A percentile compares a stretch with the other conserved stretches of the same genome.
phyloP scores from a whole-genome alignment of 2,888 invertebrate genomes.

The Parnassius glacialis region DNA sequence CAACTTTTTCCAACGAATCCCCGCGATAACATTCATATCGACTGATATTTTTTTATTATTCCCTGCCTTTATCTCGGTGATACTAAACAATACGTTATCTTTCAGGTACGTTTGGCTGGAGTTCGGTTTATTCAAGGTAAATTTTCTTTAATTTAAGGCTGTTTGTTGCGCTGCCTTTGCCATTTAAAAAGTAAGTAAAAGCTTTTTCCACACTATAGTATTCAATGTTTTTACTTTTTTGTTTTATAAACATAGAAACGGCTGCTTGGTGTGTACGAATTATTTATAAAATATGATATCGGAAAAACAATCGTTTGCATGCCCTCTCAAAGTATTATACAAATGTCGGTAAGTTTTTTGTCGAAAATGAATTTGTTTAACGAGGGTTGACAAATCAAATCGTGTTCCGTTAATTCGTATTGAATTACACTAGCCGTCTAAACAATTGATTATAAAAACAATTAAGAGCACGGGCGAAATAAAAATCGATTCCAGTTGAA shows the following conservation, averaged over 20 bases:
- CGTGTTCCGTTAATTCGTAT: conserved; percentile 74
- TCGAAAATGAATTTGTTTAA: conserved; percentile 24
- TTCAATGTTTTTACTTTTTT: background rate
- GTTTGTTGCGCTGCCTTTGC: conserved; percentile 13
- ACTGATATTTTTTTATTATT: conserved; percentile 49
- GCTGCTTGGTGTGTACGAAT: background rate
- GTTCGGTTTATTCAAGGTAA: conserved; percentile 27
- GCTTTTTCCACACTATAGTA: conserved; percentile 1
- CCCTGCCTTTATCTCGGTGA: conserved; percentile 24
- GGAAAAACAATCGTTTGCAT: conserved; percentile 5
- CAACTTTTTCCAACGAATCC: conserved; percentile 52
- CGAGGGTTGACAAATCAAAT: conserved; percentile 48
- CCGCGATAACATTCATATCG: conserved; percentile 51
- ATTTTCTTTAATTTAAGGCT: conserved; percentile 16
- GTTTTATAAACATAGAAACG: background rate
- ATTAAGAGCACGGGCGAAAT: conserved; percentile 41
- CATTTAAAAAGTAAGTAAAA: conserved; percentile 13
- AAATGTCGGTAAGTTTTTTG: conserved; percentile 13
- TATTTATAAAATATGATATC: conserved; percentile 2
- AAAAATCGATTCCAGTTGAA: conserved; percentile 49
- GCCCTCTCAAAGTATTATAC: conserved; percentile 11
- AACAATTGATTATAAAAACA: conserved; percentile 48
- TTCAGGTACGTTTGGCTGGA: conserved; percentile 31
- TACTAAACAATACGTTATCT: conserved; percentile 24
- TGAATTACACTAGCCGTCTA: conserved; percentile 66